Conservation (phyloP, 2,888 invertebrate genomes). For the Tetragnatha montana region DNA sequence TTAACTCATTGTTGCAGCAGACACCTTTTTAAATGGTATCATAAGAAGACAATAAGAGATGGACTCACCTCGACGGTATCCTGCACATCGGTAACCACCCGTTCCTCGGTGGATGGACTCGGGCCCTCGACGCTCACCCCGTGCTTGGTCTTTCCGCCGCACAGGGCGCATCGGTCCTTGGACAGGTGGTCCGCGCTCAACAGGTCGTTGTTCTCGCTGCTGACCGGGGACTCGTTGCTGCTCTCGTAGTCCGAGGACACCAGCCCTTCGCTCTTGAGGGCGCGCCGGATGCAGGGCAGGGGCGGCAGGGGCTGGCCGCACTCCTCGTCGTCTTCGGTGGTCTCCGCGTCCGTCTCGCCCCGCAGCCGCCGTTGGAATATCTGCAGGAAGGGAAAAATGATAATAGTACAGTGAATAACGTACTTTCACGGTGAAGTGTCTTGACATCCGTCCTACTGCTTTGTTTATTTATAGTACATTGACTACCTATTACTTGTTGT, state of each 20-base stretch:
- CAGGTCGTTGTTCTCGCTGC: constrained; percentile 69
- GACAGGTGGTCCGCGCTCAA: constrained; percentile 32
- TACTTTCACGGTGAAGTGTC: too few relatives aligned
- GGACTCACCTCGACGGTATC: constrained; percentile 42
- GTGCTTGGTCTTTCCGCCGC: constrained; percentile 62
- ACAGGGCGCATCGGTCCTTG: constrained; percentile 64
- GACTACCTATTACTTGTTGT: too few relatives aligned
- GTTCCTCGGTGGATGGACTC: constrained; percentile 45
- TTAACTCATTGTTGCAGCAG: too few relatives aligned
- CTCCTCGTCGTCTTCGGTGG: constrained; percentile 71
- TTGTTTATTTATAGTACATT: too few relatives aligned
- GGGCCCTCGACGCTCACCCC: constrained; percentile 51
- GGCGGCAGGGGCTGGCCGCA: constrained; percentile 58
- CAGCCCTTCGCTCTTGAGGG: constrained; percentile 61
- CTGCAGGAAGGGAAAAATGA: neutral
- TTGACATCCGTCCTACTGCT: too few relatives aligned
- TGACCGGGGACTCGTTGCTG: constrained; percentile 77
- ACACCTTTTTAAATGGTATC: too few relatives aligned
- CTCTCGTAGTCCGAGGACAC: constrained; percentile 76
- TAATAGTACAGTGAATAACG: too few relatives aligned
- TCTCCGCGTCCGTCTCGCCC: constrained; percentile 59
- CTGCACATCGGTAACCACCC: constrained; percentile 29
- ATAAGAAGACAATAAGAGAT: too few relatives aligned
- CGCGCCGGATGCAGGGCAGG: constrained; percentile 71
- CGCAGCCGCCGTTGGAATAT: constrained; percentile 51